Evolutionary conservation across 2,113 vertebrate genomes (phyloP).

Genomic region (Pandion haliaetus): DNA sequence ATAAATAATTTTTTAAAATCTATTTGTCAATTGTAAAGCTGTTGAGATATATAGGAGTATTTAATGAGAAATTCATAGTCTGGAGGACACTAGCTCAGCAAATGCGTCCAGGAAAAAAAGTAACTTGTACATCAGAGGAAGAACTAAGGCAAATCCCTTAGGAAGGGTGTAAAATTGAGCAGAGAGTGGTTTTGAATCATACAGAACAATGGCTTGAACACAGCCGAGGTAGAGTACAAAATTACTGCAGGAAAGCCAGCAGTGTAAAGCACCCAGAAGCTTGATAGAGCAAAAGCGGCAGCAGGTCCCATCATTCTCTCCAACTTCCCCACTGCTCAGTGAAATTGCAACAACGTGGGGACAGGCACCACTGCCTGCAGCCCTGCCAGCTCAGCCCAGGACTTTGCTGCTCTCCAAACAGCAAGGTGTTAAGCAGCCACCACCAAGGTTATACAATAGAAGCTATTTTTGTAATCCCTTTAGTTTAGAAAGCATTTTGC

Average conservation of each 20-base stretch:
- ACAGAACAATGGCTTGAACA: background rate
- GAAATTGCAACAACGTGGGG: background rate
- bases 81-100: background rate
- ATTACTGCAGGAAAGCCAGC: background rate
- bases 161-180: background rate
- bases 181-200: background rate
- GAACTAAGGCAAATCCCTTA: background rate
- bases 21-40: background rate
- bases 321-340: background rate
- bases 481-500: background rate
- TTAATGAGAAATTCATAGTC: background rate
- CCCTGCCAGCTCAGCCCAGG: background rate
- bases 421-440: background rate
- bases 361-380: background rate
- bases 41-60: background rate
- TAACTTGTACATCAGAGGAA: background rate
- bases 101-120: background rate
- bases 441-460: background rate
- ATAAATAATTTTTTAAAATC: background rate
- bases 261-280: background rate
- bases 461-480: background rate
- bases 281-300: accelerated
- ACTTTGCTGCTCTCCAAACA: background rate
- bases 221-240: background rate
- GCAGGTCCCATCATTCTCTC: background rate